Evolutionary conservation across 2,888 invertebrate species (phyloP).

Genomic region (Synanthedon formicaeformis): DNA sequence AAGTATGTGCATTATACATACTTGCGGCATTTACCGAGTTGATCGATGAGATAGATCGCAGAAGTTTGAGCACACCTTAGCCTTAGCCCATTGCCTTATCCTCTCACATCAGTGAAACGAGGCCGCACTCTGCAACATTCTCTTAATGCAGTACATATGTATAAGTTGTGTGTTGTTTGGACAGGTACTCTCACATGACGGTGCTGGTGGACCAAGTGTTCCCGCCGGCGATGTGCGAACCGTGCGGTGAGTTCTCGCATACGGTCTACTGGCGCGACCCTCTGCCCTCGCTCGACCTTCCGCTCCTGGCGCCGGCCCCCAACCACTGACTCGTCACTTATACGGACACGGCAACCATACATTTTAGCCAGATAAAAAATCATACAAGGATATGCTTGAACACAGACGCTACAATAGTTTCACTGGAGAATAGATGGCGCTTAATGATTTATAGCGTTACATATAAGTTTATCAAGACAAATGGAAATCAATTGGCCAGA

Average conservation of each 20-base stretch:
- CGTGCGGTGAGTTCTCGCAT: conserved; percentile 80
- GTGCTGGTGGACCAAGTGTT: conserved; percentile 96
- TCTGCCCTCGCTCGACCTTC: conserved; percentile 59
- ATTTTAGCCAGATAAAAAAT: too few species aligned
- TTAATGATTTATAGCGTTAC: too few species aligned
- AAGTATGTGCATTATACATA: too few species aligned
- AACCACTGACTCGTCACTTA: conserved; percentile 1
- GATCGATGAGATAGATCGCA: too few species aligned
- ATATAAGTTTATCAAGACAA: too few species aligned
- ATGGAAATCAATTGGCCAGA: too few species aligned
- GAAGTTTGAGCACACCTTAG: background rate
- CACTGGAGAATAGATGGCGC: too few species aligned
- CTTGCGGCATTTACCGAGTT: too few species aligned
- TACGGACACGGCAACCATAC: background rate
- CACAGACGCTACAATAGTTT: too few species aligned
- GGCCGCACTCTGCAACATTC: background rate
- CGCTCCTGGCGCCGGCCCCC: conserved; percentile 17
- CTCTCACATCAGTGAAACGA: too few species aligned
- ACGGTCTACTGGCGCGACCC: conserved; percentile 96
- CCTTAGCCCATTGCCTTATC: background rate
- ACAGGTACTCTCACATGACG: conserved; percentile 93
- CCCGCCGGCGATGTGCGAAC: conserved; percentile 79
- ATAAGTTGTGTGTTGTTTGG: background rate
- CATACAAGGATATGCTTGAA: too few species aligned
- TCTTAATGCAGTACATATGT: background rate